Evolutionary conservation across 2,113 vertebrate genomes (phyloP).

Genomic region (Amphiprion ocellaris): DNA sequence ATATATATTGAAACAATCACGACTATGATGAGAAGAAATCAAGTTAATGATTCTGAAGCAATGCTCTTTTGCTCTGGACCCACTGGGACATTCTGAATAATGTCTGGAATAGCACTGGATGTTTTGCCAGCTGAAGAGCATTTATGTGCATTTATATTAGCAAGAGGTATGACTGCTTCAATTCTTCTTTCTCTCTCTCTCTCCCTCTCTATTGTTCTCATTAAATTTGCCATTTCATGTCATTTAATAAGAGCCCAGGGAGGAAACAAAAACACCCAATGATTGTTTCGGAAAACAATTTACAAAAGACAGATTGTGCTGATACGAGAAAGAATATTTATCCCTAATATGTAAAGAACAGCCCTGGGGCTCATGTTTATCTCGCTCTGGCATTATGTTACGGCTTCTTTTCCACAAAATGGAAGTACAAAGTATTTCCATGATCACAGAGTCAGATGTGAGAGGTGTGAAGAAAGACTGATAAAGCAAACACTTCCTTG

Average conservation of each 20-base stretch:
- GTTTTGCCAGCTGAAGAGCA: neutral
- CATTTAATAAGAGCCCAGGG: slow-evolving; percentile 56
- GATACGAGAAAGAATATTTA: slow-evolving; percentile 45
- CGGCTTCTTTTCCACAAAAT: slow-evolving; percentile 22
- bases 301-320: slow-evolving; percentile 44
- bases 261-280: neutral
- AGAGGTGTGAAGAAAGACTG: slow-evolving; percentile 34
- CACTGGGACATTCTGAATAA: neutral
- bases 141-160: slow-evolving; percentile 16
- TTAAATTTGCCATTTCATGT: slow-evolving; percentile 50
- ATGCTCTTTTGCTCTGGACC: neutral
- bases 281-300: slow-evolving; percentile 57
- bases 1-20: neutral
- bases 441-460: slow-evolving; percentile 25
- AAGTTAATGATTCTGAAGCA: neutral
- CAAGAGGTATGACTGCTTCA: neutral
- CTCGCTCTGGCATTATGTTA: slow-evolving; percentile 9
- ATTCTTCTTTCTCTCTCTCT: slow-evolving; percentile 13
- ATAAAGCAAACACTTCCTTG: slow-evolving; percentile 44
- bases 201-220: neutral
- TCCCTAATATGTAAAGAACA: slow-evolving; percentile 40
- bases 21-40: slow-evolving; percentile 1
- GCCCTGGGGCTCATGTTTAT: slow-evolving; percentile 45
- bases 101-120: neutral
- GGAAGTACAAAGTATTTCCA: slow-evolving; percentile 36